Evolutionary conservation across 2,797 vertebrate species (phyloP), one percentile per base, ranked within the genome.

Genomic region (Vespertilio murinus): DNA sequence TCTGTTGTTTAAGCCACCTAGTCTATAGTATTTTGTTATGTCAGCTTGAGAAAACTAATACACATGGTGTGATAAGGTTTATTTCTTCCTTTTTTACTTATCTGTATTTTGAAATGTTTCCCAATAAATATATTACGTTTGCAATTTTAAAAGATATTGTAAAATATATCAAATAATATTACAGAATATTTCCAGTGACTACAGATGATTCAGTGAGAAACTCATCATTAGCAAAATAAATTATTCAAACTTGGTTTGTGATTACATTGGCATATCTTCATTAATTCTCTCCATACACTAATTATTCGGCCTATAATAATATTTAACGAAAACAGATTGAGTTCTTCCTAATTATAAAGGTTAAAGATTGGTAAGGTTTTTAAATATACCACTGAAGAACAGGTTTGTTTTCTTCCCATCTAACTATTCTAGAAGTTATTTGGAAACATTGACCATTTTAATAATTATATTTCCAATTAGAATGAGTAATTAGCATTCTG

Each of bases 271-370:
- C 14, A 40, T 80, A 87, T 40, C 28, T 88, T 94, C 81, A 94
- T 83, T 86, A 91, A 80, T 93, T 93, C 40, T 91, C 23, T 87
- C 28, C 49, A 35, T 45, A 65, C 13, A 52, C 22, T 70, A 88
- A 92, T 86, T 74, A 71, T 93, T 91, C 81, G 13, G 40, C 45
- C 70, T 87, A 61, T 17, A 65, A 73, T 87, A 88, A 88, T 69
- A 91, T 59, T 92, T 94, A 87, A 81, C 52, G 93, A 88, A 96
- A 96, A 77, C 7, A 87, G 11, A 92, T 16, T 65, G 23, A 93
- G 77, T 91, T 8, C 22, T 87, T 93, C 30, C 91, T 69, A 91
- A 17, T 35, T 75, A 28, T 75, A 70, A 91, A 69, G 92, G 49
- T 54, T 67, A 93, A 87, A 83, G 65, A 91, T 65, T 81, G 75